These are phyloP conservation scores for Synanthedon myopaeformis DNA, from an alignment of 2,888 invertebrate genomes.

Conservation along the genomic window DNA sequence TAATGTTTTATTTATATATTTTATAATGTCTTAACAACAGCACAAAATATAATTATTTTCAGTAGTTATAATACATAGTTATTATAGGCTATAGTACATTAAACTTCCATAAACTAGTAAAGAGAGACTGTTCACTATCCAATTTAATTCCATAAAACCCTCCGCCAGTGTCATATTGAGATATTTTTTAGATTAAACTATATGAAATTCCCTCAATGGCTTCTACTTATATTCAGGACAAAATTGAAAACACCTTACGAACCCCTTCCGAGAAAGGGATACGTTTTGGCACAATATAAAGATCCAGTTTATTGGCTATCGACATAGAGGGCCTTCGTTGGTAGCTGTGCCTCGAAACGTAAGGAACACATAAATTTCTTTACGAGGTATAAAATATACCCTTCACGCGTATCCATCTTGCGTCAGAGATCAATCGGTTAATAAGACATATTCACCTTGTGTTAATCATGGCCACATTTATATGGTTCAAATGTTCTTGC, in stretches of 20 bases:
- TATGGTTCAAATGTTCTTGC: too few relatives aligned
- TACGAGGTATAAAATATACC: constrained; percentile 59
- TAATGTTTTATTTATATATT: too few relatives aligned
- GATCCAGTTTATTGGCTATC: constrained; percentile 49
- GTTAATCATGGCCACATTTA: too few relatives aligned
- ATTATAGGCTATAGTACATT: too few relatives aligned
- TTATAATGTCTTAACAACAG: too few relatives aligned
- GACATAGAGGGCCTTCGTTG: constrained; percentile 23
- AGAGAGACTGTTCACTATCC: too few relatives aligned
- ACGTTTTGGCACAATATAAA: constrained; percentile 49
- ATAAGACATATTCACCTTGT: too few relatives aligned
- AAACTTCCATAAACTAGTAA: too few relatives aligned
- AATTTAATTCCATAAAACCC: too few relatives aligned
- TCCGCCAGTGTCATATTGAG: too few relatives aligned
- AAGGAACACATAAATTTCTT: constrained; percentile 50
- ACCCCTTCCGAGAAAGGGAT: constrained; percentile 26
- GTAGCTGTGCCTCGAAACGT: constrained; percentile 14
- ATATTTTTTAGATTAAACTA: constrained; percentile 22
- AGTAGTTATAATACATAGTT: too few relatives aligned
- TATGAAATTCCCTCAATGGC: constrained; percentile 44
- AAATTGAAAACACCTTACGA: constrained; percentile 51
- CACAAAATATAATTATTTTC: too few relatives aligned
- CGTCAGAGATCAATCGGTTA: constrained; percentile 40
- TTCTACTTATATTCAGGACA: constrained; percentile 43
- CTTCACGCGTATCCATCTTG: constrained; percentile 28